These are phyloP conservation scores for Eurytoma californica DNA, from an alignment of 2,888 invertebrate genomes.

Conservation along the genomic window DNA sequence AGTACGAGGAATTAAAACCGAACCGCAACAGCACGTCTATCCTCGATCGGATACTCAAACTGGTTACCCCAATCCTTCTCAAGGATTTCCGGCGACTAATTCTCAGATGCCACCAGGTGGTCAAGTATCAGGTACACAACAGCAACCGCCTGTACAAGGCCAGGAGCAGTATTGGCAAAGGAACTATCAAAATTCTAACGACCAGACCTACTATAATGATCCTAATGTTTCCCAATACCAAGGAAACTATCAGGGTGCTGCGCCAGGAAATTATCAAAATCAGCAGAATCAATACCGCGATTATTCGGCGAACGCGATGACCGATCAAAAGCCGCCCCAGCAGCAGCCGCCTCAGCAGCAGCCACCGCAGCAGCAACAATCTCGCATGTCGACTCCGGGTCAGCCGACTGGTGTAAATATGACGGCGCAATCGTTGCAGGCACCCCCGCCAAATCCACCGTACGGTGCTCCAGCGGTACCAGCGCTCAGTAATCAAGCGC, in stretches of 20 bases:
- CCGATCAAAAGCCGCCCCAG: constrained; percentile 42
- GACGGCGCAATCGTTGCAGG: background rate
- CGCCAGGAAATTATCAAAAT: constrained; percentile 58
- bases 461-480: constrained; percentile 1
- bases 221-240: constrained; percentile 74
- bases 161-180: constrained; percentile 72
- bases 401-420: constrained; percentile 20
- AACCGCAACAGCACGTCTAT: constrained; percentile 61
- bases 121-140: constrained; percentile 60
- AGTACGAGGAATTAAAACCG: constrained; percentile 49
- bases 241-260: constrained; percentile 61
- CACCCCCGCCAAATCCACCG: background rate
- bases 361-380: constrained; percentile 37
- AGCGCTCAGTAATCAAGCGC: constrained; percentile 71
- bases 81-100: constrained; percentile 63
- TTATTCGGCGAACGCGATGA: constrained; percentile 50
- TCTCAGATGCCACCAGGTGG: constrained; percentile 50
- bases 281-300: constrained; percentile 60
- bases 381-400: constrained; percentile 19
- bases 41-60: constrained; percentile 61
- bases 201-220: constrained; percentile 67
- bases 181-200: constrained; percentile 73
- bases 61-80: constrained; percentile 58
- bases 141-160: constrained; percentile 53
- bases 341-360: constrained; percentile 55